These are phyloP conservation scores for Lamellibrachia satsuma DNA, from an alignment of 2,888 invertebrate species.

Conservation along the genomic window DNA sequence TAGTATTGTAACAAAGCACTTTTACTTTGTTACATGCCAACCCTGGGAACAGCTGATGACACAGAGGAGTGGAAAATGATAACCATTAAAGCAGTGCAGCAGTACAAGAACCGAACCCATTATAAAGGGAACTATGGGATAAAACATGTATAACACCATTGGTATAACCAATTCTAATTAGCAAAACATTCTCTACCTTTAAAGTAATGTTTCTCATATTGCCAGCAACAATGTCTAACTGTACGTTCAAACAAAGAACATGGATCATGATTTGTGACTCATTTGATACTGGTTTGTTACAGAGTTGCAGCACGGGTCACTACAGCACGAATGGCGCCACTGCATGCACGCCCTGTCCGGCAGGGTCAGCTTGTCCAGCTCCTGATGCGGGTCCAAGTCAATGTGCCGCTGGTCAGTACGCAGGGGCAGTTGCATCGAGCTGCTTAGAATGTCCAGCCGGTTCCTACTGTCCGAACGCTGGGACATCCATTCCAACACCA, in stretches of 20 bases:
- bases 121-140: too few relatives aligned
- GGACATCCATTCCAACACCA: conserved; percentile 34
- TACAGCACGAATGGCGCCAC: conserved; percentile 49
- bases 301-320: conserved; percentile 28
- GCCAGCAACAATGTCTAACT: not conserved
- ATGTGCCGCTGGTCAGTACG: conserved; percentile 54
- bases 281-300: conserved; percentile 17
- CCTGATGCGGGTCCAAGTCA: conserved; percentile 45
- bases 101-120: too few relatives aligned
- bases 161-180: too few relatives aligned
- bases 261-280: not conserved
- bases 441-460: conserved; percentile 59
- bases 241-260: not conserved
- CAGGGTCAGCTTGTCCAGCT: conserved; percentile 50
- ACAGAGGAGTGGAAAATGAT: too few relatives aligned
- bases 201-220: too few relatives aligned
- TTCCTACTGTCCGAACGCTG: conserved; percentile 56
- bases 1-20: too few relatives aligned
- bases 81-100: too few relatives aligned
- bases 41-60: too few relatives aligned
- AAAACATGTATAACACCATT: too few relatives aligned
- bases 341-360: conserved; percentile 53
- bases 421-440: conserved; percentile 43
- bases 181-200: too few relatives aligned
- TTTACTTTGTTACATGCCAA: too few relatives aligned